phyloP scores from a whole-genome alignment of 2,888 invertebrate genomes.

The Cataglyphis altisquamis region DNA sequence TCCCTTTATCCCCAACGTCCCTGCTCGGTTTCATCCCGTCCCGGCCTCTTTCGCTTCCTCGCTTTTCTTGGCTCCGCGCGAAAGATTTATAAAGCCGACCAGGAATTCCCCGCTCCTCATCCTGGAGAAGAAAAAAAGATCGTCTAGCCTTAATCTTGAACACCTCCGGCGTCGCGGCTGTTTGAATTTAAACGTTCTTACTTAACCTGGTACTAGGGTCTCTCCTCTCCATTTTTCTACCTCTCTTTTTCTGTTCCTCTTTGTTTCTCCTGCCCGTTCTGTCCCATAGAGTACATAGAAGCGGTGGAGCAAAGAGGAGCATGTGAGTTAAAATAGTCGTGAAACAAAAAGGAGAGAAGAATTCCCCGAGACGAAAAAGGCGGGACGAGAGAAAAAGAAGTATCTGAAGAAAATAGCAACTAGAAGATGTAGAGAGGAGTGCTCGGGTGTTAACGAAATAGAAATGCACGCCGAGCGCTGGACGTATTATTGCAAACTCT shows the following conservation, averaged over 20 bases:
- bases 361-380: constrained; percentile 42
- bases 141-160: constrained; percentile 69
- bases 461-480: constrained; percentile 18
- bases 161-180: constrained; percentile 60
- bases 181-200: constrained; percentile 69
- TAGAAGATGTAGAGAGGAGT: constrained; percentile 50
- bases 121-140: constrained; percentile 29
- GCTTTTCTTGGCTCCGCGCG: constrained; percentile 44
- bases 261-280: not conserved
- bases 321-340: constrained; percentile 64
- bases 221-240: constrained; percentile 5
- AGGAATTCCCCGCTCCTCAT: constrained; percentile 58
- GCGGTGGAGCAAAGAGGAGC: constrained; percentile 7
- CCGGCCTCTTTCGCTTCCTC: constrained; percentile 42
- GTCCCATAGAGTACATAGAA: constrained; percentile 52
- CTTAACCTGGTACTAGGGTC: constrained; percentile 20
- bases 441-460: constrained; percentile 61
- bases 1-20: constrained; percentile 8
- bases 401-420: constrained; percentile 22
- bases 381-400: constrained; percentile 27
- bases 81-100: constrained; percentile 69
- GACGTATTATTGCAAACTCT: constrained; percentile 55
- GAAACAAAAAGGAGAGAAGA: constrained; percentile 62
- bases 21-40: constrained; percentile 39
- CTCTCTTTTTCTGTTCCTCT: not conserved